These are phyloP conservation scores for Tiaroga cobitis DNA, from an alignment of 2,797 vertebrate genomes.

Conservation along the genomic window DNA sequence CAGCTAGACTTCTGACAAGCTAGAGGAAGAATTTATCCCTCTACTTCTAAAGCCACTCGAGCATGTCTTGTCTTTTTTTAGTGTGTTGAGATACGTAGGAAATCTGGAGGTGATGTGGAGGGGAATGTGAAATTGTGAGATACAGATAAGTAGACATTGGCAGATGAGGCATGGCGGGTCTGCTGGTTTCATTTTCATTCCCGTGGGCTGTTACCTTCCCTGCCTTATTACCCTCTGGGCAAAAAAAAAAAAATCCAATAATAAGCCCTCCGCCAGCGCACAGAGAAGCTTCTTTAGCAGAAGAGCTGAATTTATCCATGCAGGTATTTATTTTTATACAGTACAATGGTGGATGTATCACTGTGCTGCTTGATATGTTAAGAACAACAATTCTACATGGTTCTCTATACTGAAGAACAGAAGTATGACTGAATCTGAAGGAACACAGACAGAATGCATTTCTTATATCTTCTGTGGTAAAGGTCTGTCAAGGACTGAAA, in stretches of 20 bases:
- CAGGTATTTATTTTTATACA: constrained; percentile 6
- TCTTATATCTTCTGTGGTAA: neutral
- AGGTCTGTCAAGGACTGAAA: neutral
- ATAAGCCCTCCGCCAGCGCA: constrained; percentile 20
- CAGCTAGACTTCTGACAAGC: constrained; percentile 41
- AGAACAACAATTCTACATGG: neutral
- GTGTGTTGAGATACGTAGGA: constrained; percentile 31
- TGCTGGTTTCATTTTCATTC: constrained; percentile 36
- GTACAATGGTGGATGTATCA: neutral
- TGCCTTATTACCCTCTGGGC: constrained; percentile 43
- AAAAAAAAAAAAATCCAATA: constrained; percentile 31
- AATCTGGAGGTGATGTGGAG: constrained; percentile 40
- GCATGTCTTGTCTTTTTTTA: constrained; percentile 46
- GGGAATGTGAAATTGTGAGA: constrained; percentile 16
- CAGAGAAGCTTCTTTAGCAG: neutral
- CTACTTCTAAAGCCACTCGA: constrained; percentile 25
- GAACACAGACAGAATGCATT: neutral
- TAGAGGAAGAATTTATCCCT: constrained; percentile 37
- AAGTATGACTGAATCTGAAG: neutral
- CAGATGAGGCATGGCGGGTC: constrained; percentile 30
- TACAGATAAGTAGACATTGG: constrained; percentile 11
- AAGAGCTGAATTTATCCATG: constrained; percentile 15
- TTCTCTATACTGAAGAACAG: neutral
- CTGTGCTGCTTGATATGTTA: constrained; percentile 4
- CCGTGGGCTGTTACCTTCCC: constrained; percentile 28